Evolutionary conservation across 2,888 invertebrate species (phyloP).

Genomic region (Andrena chrysosceles): DNA sequence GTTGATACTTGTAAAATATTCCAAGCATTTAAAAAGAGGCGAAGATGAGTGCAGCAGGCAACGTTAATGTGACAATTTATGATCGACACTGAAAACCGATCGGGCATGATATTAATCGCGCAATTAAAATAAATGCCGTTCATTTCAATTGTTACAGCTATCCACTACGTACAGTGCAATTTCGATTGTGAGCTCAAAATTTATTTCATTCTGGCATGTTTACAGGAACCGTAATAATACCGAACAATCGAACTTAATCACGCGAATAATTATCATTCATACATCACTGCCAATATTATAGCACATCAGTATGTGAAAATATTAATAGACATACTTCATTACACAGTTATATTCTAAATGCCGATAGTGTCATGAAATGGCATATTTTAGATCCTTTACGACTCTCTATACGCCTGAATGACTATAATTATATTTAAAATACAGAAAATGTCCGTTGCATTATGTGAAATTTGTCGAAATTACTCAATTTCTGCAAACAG

Average conservation of each 20-base stretch:
- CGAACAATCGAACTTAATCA: conserved; percentile 23
- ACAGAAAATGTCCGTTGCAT: neutral
- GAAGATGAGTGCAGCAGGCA: too few species aligned
- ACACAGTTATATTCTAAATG: conserved; percentile 4
- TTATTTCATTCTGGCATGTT: conserved; percentile 1
- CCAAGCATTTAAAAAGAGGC: neutral
- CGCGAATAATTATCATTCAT: conserved; percentile 24
- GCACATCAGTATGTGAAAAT: neutral
- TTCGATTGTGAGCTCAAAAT: neutral
- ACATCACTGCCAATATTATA: conserved; percentile 11
- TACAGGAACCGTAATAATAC: conserved; percentile 18
- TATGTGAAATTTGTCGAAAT: neutral
- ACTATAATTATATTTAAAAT: neutral
- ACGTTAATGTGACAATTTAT: neutral
- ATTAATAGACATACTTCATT: conserved; percentile 6
- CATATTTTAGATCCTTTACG: neutral
- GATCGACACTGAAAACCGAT: neutral
- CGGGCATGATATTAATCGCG: neutral
- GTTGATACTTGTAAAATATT: neutral
- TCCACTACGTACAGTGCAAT: neutral
- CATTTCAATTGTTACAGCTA: neutral
- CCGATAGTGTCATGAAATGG: neutral
- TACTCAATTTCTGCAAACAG: neutral
- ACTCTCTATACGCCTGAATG: neutral
- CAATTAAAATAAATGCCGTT: conserved; percentile 2